These are phyloP conservation scores for Philypnodon macrostomus DNA, from an alignment of 2,797 vertebrate species.

Conservation along the genomic window DNA sequence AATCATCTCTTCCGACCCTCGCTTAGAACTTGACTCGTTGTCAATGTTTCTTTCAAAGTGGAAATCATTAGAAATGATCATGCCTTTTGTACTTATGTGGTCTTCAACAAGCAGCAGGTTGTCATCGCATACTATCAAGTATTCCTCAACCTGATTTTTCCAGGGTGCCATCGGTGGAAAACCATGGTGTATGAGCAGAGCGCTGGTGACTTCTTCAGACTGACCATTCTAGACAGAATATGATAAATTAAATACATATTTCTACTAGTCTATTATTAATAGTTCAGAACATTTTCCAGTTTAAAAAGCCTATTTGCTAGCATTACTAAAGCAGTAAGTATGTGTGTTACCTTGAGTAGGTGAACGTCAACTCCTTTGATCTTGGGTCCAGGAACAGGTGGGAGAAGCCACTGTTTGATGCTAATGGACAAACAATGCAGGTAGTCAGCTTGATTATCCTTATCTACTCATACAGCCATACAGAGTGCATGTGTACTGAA, in stretches of 20 bases:
- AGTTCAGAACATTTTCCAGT: too few relatives aligned
- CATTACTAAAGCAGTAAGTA: too few relatives aligned
- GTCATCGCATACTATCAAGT: conserved; percentile 82
- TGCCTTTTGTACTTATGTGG: conserved; percentile 66
- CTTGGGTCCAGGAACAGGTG: conserved; percentile 90
- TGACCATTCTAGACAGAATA: conserved; percentile 74
- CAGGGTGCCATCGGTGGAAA: conserved; percentile 75
- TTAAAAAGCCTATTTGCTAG: too few relatives aligned
- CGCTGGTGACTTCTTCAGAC: conserved; percentile 79
- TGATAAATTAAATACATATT: conserved; percentile 3
- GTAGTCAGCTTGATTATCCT: conserved; percentile 4
- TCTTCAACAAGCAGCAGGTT: conserved; percentile 55
- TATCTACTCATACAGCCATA: background rate
- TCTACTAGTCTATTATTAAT: too few relatives aligned
- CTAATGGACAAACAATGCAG: conserved; percentile 60
- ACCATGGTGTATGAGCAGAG: conserved; percentile 75
- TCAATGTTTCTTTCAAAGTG: conserved; percentile 61
- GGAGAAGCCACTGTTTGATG: conserved; percentile 81
- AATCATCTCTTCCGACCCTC: conserved; percentile 2
- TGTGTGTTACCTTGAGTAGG: conserved; percentile 81
- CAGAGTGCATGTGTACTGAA: conserved; percentile 5
- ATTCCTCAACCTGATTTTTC: conserved; percentile 82
- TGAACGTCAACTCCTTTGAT: conserved; percentile 87
- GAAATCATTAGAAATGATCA: conserved; percentile 68
- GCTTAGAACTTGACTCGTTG: too few relatives aligned